Evolutionary conservation across 2,797 vertebrate species (phyloP), one percentile per base, ranked within the genome.

Genomic region (Garrulus glandarius): DNA sequence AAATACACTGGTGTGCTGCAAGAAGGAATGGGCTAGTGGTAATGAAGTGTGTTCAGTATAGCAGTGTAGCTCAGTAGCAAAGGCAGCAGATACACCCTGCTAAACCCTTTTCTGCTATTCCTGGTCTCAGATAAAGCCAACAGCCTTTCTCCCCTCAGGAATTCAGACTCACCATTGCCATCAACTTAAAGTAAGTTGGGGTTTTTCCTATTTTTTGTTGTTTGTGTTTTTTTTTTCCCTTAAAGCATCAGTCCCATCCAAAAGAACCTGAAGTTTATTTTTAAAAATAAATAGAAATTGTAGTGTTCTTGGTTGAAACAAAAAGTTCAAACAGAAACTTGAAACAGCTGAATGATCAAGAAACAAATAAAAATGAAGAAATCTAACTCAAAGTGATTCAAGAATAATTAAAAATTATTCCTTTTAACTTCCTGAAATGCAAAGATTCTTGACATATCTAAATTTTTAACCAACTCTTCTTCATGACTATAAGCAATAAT

Each of bases 41-140:
- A 64, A 53, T 10, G 19, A 60, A 0, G 0, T 21, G 8, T 26
- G 10, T 24, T 47, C 15, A 67, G 26, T 14, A 56, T 0, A 41
- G 37, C 37, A 52, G 19, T 3, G 19, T 7, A 83, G 39, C 50
- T 90, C 36, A 46, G n/a, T 4, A 50, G 39, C 11, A 50, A 77
- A 77, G 32, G 61, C 10, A 75, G 57, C 10, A 76, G 30, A 63
- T 7, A 53, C 1, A 72, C 5, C 2, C 15, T 56, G 13, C n/a
- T 22, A 57, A 61, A 56, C 12, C 6, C 27, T 78, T 7, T 64
- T 76, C 47, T 84, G 36, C 49, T 55, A 56, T 5, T 59, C 6
- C 4, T 78, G 36, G 17, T 13, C 23, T 74, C 72, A 80, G 47
- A 77, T 29, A 69, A 92, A 92, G 68, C 3, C 15, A 59, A 63